These are phyloP conservation scores for Pseudomyrmex concolor DNA, from an alignment of 1,140 invertebrate species.

Conservation along the genomic window DNA sequence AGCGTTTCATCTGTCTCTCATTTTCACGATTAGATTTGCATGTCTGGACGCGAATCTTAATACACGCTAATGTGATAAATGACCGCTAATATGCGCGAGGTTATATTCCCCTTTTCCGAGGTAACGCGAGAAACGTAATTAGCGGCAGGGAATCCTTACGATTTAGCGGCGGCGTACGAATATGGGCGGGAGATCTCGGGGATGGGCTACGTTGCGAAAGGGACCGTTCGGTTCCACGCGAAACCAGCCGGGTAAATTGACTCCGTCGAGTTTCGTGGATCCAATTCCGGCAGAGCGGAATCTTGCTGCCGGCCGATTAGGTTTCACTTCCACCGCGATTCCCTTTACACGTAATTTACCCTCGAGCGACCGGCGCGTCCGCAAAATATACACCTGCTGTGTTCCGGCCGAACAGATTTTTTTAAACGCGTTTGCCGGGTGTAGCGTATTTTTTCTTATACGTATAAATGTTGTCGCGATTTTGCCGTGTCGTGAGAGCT, in stretches of 20 bases:
- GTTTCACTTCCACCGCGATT: slow-evolving; percentile 68
- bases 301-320: slow-evolving; percentile 68
- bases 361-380: slow-evolving; percentile 39
- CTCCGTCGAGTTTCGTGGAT: slow-evolving; percentile 67
- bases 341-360: slow-evolving; percentile 68
- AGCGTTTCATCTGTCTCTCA: too few relatives aligned
- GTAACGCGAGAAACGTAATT: slow-evolving; percentile 43
- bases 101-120: slow-evolving; percentile 1
- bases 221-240: slow-evolving; percentile 64
- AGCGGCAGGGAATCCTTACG: slow-evolving; percentile 39
- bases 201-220: slow-evolving; percentile 52
- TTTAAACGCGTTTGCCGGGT: slow-evolving; percentile 37
- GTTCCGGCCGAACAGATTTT: slow-evolving; percentile 44
- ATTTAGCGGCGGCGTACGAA: slow-evolving; percentile 30
- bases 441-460: slow-evolving; percentile 38
- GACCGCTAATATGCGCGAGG: slow-evolving; percentile 4
- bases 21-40: background rate
- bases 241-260: slow-evolving; percentile 69
- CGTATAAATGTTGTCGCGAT: background rate
- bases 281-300: slow-evolving; percentile 65
- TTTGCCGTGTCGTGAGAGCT: background rate
- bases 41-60: slow-evolving; percentile 28
- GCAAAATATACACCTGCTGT: slow-evolving; percentile 54
- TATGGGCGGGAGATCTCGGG: slow-evolving; percentile 17
- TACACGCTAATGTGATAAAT: slow-evolving; percentile 33